Base-by-base conservation (phyloP, 1,140 invertebrate genomes). In the Lithobius niger region DNA sequence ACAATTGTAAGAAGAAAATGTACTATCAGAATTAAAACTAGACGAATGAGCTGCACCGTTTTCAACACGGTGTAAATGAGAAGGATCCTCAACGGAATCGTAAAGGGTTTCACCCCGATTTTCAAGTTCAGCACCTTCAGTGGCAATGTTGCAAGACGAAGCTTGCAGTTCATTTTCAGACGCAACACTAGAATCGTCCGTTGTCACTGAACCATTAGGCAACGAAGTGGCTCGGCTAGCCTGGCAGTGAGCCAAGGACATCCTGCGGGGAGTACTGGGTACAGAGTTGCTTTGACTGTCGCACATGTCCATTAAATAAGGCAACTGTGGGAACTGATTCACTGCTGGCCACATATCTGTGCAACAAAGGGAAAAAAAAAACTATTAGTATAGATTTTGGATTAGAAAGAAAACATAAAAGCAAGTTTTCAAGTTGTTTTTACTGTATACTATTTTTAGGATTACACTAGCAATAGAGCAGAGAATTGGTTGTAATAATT, bases 401-500 rank as follows among this genome's bases (percentile, higher is more conserved):
- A n/a, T n/a, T n/a, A n/a, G n/a, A n/a, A n/a, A n/a, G n/a, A n/a
- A n/a, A n/a, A n/a, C n/a, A n/a, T n/a, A n/a, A n/a, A n/a, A n/a
- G n/a, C n/a, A n/a, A n/a, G n/a, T n/a, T n/a, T 50, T 24, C 25
- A 27, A 50, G 10, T 50, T 4, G 21, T 48, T 31, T 58, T 40
- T 44, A 15, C 18, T 3, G 24, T 22, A 58, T 4, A 43, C 15
- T 18, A 19, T 40, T 40, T 40, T 40, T n/a, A n/a, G n/a, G n/a
- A n/a, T n/a, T n/a, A n/a, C n/a, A n/a, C n/a, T n/a, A n/a, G n/a
- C n/a, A n/a, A n/a, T n/a, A n/a, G n/a, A n/a, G n/a, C n/a, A n/a
- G n/a, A n/a, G n/a, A n/a, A n/a, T n/a, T n/a, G n/a, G n/a, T n/a
- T n/a, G n/a, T n/a, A n/a, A n/a, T n/a, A n/a, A n/a, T n/a, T n/a